Percentiles rank a stretch among this genome's conserved stretches.
phyloP scores from a whole-genome alignment of 2,888 invertebrate genomes.

The Nemotelus nigrinus region DNA sequence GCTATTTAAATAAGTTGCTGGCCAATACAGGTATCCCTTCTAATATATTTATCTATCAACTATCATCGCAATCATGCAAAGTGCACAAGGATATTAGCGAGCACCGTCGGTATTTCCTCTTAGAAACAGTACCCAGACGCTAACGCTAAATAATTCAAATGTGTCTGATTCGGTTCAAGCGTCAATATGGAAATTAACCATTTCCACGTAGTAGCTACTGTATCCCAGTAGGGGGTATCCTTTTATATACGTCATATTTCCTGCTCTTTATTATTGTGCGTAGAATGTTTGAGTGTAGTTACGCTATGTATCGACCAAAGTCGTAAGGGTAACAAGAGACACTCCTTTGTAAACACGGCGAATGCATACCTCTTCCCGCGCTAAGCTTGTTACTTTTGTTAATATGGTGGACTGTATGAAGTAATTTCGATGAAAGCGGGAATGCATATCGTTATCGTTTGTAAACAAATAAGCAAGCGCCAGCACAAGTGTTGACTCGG shows the following conservation, averaged over 20 bases:
- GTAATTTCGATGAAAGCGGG: conserved; percentile 1
- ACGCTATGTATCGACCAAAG: too few species aligned
- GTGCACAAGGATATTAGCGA: not conserved
- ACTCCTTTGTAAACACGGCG: too few species aligned
- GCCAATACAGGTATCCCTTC: not conserved
- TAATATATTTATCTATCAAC: not conserved
- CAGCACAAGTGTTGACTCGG: conserved; percentile 40
- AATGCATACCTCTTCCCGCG: too few species aligned
- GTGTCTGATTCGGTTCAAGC: not conserved
- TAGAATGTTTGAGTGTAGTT: too few species aligned
- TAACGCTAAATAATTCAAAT: not conserved
- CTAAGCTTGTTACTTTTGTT: too few species aligned
- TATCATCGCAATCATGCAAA: not conserved
- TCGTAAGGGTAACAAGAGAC: too few species aligned
- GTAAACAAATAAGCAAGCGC: conserved; percentile 32
- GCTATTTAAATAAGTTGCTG: not conserved
- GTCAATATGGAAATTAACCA: too few species aligned
- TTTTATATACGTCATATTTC: too few species aligned
- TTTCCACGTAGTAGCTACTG: too few species aligned
- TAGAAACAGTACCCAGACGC: conserved; percentile 2
- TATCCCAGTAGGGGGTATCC: too few species aligned
- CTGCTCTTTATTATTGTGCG: too few species aligned
- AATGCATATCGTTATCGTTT: conserved; percentile 28
- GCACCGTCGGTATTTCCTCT: not conserved
- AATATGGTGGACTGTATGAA: not conserved